phyloP scores from a whole-genome alignment of 2,888 invertebrate species.

The Eucera pruinosa region DNA sequence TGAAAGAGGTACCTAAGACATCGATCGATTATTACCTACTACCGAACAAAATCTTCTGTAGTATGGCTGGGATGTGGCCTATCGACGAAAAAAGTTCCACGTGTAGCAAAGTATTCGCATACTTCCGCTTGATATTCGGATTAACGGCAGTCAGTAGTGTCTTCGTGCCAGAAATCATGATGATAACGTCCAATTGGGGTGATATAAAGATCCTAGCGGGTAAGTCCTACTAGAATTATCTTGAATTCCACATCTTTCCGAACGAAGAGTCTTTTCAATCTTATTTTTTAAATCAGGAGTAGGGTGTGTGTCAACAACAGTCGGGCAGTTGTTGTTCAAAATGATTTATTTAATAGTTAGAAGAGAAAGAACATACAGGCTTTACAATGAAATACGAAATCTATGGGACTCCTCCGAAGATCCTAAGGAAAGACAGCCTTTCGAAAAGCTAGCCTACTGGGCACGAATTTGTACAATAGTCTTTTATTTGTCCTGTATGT shows the following conservation, averaged over 20 bases:
- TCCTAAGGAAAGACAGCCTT: constrained; percentile 36
- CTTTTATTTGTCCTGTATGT: constrained; percentile 41
- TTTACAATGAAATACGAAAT: constrained; percentile 48
- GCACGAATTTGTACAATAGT: constrained; percentile 50
- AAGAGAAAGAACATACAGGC: constrained; percentile 17
- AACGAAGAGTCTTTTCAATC: not conserved
- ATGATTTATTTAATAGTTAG: constrained; percentile 56
- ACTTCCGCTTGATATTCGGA: constrained; percentile 53
- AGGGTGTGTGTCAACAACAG: constrained; percentile 51
- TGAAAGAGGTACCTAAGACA: constrained; percentile 11
- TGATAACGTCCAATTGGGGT: constrained; percentile 51
- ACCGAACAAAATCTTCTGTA: constrained; percentile 59
- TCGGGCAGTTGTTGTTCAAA: constrained; percentile 60
- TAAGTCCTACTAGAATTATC: constrained; percentile 14
- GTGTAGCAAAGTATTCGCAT: constrained; percentile 37
- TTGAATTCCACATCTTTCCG: not conserved
- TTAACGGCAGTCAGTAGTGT: constrained; percentile 46
- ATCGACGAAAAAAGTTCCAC: constrained; percentile 21
- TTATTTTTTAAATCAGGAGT: constrained; percentile 33
- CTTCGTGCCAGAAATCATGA: constrained; percentile 59
- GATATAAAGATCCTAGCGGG: constrained; percentile 59
- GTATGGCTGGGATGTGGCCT: constrained; percentile 59
- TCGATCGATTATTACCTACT: constrained; percentile 61
- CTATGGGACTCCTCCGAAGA: constrained; percentile 54
- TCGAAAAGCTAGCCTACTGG: constrained; percentile 43